Base-by-base conservation (phyloP, 2,797 vertebrate species). In the Cirrhinus mrigala region DNA sequence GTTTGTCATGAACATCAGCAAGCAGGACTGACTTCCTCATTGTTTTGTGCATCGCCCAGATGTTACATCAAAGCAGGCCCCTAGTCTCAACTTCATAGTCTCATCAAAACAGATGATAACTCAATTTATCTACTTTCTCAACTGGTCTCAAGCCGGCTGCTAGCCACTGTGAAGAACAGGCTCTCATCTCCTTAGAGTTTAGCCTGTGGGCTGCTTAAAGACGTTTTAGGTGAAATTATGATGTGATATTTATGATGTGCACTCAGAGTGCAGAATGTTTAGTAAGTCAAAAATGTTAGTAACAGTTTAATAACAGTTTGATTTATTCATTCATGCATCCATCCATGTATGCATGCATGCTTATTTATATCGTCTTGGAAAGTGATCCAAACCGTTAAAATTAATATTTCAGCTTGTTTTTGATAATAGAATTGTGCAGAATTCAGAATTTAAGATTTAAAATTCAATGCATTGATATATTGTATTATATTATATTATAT, bases 71-170 rank as follows among this genome's bases (percentile, higher is more conserved):
- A 74, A 87, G 69, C 50, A 33, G 69, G 29, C 83, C 62, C 50
- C 52, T 37, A n/a, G 83, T 62, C 71, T 70, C 14, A 40, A 33
- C 50, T 80, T 44, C 46, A 69, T 56, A 58, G 27, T 50, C 40
- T 29, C 54, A 81, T 85, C 83, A 58, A 76, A 40, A 12, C 37
- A 37, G 46, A 71, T 79, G 73, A 44, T 81, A 81, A 74, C 86
- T 81, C 12, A 46, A 37, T 81, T 81, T 81, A 82, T 81, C 73
- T 6, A 14, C 44, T 62, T 27, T 24, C 62, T 81, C 48, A 73
- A 44, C 66, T 66, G 66, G 37, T 52, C 29, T 54, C 54, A 52
- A 50, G 33, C 20, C 8, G 33, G 64, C 78, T 20, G 33, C 15
- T 1, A 20, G 71, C 33, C 52, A 15, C 44, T 56, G 54, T 54